Conservation (phyloP, 2,888 invertebrate genomes). For the Andrena fulva region DNA sequence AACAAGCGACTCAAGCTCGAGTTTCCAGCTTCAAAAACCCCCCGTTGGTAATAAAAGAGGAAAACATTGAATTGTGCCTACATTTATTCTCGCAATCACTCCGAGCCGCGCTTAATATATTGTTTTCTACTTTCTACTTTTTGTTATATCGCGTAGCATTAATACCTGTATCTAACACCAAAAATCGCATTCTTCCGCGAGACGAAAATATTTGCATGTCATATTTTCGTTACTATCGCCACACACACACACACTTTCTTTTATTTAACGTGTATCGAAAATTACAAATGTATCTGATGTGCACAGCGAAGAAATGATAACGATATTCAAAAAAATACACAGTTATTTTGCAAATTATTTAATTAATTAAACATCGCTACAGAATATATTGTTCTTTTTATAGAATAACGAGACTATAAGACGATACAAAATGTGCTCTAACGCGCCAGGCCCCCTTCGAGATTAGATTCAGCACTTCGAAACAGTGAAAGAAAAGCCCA, state of each 20-base stretch:
- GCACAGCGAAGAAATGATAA: background rate
- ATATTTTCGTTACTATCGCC: constrained; percentile 11
- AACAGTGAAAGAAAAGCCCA: background rate
- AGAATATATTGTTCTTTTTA: constrained; percentile 2
- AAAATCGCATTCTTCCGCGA: background rate
- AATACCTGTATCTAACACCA: background rate
- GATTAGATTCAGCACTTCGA: background rate
- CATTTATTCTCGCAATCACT: constrained; percentile 32
- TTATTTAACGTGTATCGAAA: background rate
- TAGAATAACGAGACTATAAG: constrained; percentile 6
- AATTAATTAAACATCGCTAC: background rate
- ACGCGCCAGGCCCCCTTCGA: background rate
- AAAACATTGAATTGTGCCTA: constrained; percentile 86
- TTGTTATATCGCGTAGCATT: background rate
- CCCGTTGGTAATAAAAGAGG: constrained; percentile 89
- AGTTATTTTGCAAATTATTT: constrained; percentile 7
- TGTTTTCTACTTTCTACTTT: constrained; percentile 19
- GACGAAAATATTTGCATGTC: background rate
- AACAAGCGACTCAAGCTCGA: constrained; percentile 77
- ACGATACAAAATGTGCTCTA: background rate
- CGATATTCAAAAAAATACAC: background rate
- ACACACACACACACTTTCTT: background rate
- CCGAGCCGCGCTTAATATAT: constrained; percentile 20
- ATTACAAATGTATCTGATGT: background rate
- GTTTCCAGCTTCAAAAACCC: constrained; percentile 90